phyloP scores from a whole-genome alignment of 2,888 invertebrate genomes.

The Autographa gamma region DNA sequence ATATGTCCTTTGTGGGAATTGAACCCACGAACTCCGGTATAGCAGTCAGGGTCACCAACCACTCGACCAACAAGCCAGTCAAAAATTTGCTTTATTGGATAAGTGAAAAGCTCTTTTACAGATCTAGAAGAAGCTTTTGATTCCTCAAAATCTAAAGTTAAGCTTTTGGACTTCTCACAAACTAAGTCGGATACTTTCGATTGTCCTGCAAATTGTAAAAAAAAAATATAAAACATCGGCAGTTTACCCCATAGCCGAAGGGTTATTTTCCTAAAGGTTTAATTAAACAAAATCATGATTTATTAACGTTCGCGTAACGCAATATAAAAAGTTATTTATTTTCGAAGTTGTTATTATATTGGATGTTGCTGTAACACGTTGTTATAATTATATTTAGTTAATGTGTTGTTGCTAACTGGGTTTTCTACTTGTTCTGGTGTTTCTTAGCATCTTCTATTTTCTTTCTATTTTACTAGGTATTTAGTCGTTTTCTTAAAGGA shows the following conservation, averaged over 20 bases:
- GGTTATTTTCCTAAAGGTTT: slow-evolving; percentile 39
- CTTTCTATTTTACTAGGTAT: background rate
- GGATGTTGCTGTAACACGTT: slow-evolving; percentile 31
- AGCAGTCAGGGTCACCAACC: no score
- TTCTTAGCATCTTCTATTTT: background rate
- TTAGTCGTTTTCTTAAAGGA: background rate
- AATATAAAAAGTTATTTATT: slow-evolving; percentile 48
- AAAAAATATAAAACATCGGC: background rate
- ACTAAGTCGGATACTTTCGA: no score
- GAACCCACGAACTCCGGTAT: no score
- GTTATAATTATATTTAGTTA: slow-evolving; percentile 2
- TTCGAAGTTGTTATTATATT: slow-evolving; percentile 40
- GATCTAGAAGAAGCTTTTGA: no score
- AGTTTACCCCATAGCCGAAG: background rate
- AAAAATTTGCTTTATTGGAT: no score
- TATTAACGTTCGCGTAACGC: slow-evolving; percentile 42
- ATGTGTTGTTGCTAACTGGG: background rate
- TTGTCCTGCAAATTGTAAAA: no score
- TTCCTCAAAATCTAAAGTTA: no score
- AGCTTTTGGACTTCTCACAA: no score
- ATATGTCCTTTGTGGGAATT: no score
- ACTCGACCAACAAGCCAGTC: no score
- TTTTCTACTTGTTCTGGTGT: slow-evolving; percentile 2
- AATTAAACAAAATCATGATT: slow-evolving; percentile 57
- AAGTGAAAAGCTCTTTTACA: no score